Evolutionary conservation across 2,888 invertebrate species (phyloP), one percentile per base, ranked within the genome.

Genomic region (Trichopria drosophilae): DNA sequence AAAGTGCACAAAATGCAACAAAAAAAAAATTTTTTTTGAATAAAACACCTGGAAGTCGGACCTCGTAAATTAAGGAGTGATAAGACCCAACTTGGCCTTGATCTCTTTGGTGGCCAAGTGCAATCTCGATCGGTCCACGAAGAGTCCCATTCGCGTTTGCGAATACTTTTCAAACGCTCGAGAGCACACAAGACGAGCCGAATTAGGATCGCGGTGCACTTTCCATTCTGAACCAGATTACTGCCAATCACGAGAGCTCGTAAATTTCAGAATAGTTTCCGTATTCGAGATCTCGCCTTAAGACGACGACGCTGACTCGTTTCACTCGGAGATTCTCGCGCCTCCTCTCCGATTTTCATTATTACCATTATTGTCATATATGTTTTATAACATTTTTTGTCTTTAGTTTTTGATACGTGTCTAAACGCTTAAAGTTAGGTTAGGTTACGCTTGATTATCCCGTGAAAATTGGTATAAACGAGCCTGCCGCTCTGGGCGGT

Each of bases 141-240:
- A 36, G 35, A 47, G 47, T 41, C 46, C 41, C 46, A 50, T 22
- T 20, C 34, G 10, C 10, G 31, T 9, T 28, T 9, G 28, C 40
- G 31, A 13, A 15, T 12, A 12, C 7, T 9, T 6, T 10, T 7
- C 3, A 9, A 22, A 10, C n/a, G 16, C 37, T 20, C 34, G 13
- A 28, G 19, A 35, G 13, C 31, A 32, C 15, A 16, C 16, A 29
- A 39, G 39, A 55, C 35, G 42, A 41, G 49, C 50, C 51, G 58
- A 62, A 62, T 62, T 60, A 60, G 61, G 59, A 64, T 61, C 52
- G 54, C 20, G 20, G 23, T 51, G 48, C 60, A 64, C 64, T 65
- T 63, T 64, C 64, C 63, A 62, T 64, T 60, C 61, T 64, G 63
- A 64, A 60, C 62, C 64, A 62, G 64, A 62, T 65, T 55, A 49